Conservation (phyloP, 2,797 vertebrate species). For the Avahi laniger region DNA sequence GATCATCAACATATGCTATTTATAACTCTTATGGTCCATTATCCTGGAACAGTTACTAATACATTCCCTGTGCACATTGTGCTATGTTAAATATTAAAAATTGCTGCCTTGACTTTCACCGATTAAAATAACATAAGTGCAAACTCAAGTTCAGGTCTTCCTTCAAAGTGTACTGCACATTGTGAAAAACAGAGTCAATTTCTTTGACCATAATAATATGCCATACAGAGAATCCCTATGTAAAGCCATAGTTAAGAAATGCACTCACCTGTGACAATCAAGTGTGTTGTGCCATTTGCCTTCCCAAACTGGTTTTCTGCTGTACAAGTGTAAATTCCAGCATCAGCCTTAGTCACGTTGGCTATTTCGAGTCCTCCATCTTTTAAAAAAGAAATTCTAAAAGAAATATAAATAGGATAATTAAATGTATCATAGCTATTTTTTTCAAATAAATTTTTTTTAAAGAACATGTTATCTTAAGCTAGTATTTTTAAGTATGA, state of each 20-base stretch:
- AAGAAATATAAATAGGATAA: conserved; percentile 32
- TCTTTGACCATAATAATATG: neutral
- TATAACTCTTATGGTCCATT: neutral
- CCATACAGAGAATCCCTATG: neutral
- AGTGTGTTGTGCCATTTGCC: conserved; percentile 89
- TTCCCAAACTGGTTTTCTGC: conserved; percentile 95
- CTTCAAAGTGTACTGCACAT: neutral
- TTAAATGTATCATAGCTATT: neutral
- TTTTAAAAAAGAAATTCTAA: conserved; percentile 88
- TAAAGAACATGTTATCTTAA: neutral
- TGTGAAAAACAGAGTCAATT: neutral
- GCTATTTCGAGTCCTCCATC: conserved; percentile 92
- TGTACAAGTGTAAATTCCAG: conserved; percentile 91
- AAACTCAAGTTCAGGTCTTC: neutral
- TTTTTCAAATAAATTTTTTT: neutral
- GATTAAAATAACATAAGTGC: neutral
- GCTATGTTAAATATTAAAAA: neutral
- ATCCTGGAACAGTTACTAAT: neutral
- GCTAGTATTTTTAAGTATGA: neutral
- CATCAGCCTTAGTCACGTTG: conserved; percentile 92
- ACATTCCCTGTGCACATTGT: too few species aligned
- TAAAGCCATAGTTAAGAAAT: neutral
- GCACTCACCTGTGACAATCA: conserved; percentile 91
- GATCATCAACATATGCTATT: neutral
- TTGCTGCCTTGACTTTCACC: neutral